Percentiles rank a stretch among this genome's conserved stretches.
These are phyloP conservation scores for Chrysomela aeneicollis DNA, from an alignment of 2,888 invertebrate species.

Conservation along the genomic window DNA sequence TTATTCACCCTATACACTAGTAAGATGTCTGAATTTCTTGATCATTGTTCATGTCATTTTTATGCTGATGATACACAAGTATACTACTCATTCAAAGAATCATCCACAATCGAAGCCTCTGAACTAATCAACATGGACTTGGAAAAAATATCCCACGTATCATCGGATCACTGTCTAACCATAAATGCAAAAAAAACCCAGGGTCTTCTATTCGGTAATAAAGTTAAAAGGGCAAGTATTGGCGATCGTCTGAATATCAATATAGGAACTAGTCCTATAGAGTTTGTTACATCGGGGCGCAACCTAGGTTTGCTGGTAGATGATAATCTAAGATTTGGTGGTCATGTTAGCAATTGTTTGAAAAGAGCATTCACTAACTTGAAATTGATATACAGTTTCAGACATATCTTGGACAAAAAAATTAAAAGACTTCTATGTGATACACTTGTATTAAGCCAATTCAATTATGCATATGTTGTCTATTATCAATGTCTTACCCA, in stretches of 20 bases:
- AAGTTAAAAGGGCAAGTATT: not conserved
- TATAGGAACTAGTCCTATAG: conserved; percentile 5
- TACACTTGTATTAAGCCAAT: too few relatives aligned
- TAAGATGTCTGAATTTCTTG: conserved; percentile 2
- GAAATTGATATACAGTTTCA: too few relatives aligned
- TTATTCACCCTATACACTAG: conserved; percentile 1
- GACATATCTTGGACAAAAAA: too few relatives aligned
- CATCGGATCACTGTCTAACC: conserved; percentile 1
- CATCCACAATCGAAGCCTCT: not conserved
- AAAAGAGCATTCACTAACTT: too few relatives aligned
- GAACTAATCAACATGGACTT: not conserved
- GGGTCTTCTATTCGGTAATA: not conserved
- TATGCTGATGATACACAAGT: conserved; percentile 4
- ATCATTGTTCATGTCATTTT: conserved; percentile 1
- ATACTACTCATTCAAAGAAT: conserved; percentile 10
- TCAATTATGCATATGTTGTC: too few relatives aligned
- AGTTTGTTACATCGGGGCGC: conserved; percentile 3
- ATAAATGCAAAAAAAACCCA: not conserved
- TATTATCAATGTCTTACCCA: too few relatives aligned
- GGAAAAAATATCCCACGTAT: not conserved
- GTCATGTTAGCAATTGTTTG: too few relatives aligned
- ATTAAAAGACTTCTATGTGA: too few relatives aligned
- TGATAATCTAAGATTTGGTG: too few relatives aligned
- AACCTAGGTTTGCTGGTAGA: conserved; percentile 2
- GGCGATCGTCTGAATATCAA: conserved; percentile 2